A percentile compares a stretch with the other conserved stretches of the same genome.
phyloP scores from a whole-genome alignment of 2,113 vertebrate species.

The Chiloscyllium plagiosum region DNA sequence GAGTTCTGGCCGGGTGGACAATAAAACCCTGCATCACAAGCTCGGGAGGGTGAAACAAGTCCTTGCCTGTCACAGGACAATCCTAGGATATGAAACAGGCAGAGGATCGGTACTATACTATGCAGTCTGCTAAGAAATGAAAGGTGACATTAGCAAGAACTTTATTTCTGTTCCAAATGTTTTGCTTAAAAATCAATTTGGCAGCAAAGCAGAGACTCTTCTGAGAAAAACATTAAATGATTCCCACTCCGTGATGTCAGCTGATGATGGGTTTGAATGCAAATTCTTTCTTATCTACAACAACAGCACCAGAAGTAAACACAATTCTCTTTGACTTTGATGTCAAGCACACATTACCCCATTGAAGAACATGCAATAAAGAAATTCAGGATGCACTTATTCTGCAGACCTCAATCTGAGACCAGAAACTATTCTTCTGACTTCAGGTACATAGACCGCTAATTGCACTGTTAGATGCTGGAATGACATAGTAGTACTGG shows the following conservation, averaged over 20 bases:
- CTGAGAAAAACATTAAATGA: background rate
- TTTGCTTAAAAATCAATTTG: background rate
- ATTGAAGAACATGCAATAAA: background rate
- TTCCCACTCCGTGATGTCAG: background rate
- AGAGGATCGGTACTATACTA: background rate
- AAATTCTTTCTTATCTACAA: background rate
- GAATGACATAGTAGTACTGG: background rate
- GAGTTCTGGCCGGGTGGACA: slow-evolving; percentile 51
- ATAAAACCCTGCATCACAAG: slow-evolving; percentile 58
- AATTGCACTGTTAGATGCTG: background rate
- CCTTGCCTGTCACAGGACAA: slow-evolving; percentile 60
- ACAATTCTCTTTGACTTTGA: background rate
- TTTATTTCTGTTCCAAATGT: background rate
- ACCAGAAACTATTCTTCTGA: background rate
- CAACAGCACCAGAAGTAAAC: background rate
- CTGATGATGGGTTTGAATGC: background rate
- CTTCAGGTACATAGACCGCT: background rate
- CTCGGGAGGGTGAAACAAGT: slow-evolving; percentile 58
- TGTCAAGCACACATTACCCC: background rate
- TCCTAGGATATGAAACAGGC: slow-evolving; percentile 46
- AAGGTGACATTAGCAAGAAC: background rate
- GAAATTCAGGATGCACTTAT: background rate
- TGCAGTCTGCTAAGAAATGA: background rate
- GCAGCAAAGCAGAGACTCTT: background rate
- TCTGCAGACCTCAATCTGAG: background rate